These are phyloP conservation scores for Alcedo atthis DNA, from an alignment of 2,797 vertebrate genomes.

Conservation along the genomic window DNA sequence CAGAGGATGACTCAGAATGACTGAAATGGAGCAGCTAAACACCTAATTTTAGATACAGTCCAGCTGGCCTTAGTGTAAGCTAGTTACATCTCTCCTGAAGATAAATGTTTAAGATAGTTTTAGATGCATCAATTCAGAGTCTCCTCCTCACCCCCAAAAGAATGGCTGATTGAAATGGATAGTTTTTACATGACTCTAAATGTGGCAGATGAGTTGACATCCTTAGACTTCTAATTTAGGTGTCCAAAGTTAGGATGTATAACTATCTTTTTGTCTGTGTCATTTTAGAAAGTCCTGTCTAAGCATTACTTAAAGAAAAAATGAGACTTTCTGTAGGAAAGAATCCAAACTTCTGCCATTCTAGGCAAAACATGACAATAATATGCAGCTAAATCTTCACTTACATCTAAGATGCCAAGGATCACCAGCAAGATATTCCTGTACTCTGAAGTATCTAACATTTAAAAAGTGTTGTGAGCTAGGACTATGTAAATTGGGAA, in stretches of 20 bases:
- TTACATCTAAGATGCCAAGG: neutral
- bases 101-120: neutral
- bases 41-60: neutral
- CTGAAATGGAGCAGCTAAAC: neutral
- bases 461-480: neutral
- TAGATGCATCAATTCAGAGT: neutral
- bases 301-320: neutral
- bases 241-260: neutral
- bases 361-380: neutral
- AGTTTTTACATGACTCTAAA: neutral
- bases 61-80: neutral
- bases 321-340: neutral
- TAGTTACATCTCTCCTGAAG: neutral
- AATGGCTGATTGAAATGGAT: neutral
- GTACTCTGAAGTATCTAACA: neutral
- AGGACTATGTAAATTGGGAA: neutral
- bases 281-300: neutral
- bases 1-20: conserved; percentile 37
- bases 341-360: neutral
- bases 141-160: neutral
- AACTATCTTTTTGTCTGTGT: neutral
- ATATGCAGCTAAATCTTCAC: neutral
- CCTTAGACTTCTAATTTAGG: neutral
- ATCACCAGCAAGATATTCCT: neutral
- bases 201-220: neutral